Evolutionary conservation across 2,888 invertebrate species (phyloP), one percentile per base, ranked within the genome.

Genomic region (Eretmocerus hayati): DNA sequence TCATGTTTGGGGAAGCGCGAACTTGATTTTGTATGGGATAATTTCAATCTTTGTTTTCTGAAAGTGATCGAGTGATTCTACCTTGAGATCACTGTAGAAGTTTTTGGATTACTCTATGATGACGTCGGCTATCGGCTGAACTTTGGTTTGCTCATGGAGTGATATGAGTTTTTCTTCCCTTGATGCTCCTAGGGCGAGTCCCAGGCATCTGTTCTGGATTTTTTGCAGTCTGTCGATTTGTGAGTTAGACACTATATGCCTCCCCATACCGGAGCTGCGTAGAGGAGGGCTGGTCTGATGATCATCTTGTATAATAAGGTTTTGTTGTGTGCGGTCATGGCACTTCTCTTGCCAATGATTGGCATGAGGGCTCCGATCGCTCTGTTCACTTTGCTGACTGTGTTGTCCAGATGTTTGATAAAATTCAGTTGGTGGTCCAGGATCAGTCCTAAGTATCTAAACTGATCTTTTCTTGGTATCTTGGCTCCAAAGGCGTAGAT

Each of bases 241-340:
- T 38, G 40, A 20, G 5, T 48, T 45, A 1, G 33, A 11, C 22
- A n/a, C 46, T 47, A 22, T 31, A 1, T 26, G 6, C 26, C 38
- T 13, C 40, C 26, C 53, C 55, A 55, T 9, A 55, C 30, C n/a
- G 53, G 53, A 9, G 36, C 15, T 8, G 55, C 53, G 21, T 55
- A 55, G 13, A 33, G 16, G 1, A 60, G 42, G n/a, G 52, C 50
- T 15, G 59, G 59, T 15, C 56, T 42, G 1, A 59, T 55, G 9
- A 59, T 40, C 3, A 48, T 18, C 6, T 46, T 61, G 38, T 61
- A 61, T 9, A 42, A 6, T 13, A 20, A 56, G 18, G 35, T 46
- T 47, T 59, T 58, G 23, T 55, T 55, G 18, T 45, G 36, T 23
- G 13, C 15, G 5, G 2, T 45, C 9, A 53, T 23, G 16, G 22